These are phyloP conservation scores for Dusona sp. DNA, from an alignment of 2,888 invertebrate genomes.

Conservation along the genomic window DNA sequence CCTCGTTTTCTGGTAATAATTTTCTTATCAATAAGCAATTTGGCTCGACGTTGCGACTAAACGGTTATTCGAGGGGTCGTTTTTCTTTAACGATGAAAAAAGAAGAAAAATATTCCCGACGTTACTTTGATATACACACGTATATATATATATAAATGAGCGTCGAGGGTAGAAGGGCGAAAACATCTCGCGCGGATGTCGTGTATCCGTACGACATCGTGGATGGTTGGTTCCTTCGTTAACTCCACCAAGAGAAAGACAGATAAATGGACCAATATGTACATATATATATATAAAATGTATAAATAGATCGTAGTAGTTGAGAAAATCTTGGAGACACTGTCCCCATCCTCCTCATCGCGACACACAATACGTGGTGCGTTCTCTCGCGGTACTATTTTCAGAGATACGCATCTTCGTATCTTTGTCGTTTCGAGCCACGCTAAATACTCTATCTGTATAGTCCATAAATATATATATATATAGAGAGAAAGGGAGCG, in stretches of 20 bases:
- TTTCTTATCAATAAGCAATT: slow-evolving; percentile 56
- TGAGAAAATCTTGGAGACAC: slow-evolving; percentile 49
- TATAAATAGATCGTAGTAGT: slow-evolving; percentile 60
- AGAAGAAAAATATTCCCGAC: slow-evolving; percentile 35
- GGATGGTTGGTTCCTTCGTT: slow-evolving; percentile 57
- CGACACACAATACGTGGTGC: slow-evolving; percentile 74
- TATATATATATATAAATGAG: neutral
- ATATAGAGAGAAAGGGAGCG: slow-evolving; percentile 31
- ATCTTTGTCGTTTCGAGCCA: slow-evolving; percentile 63
- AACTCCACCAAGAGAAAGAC: slow-evolving; percentile 40
- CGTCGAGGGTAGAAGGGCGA: slow-evolving; percentile 21
- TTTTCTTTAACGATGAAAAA: slow-evolving; percentile 57
- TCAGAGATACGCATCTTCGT: slow-evolving; percentile 80
- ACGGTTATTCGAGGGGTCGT: slow-evolving; percentile 39
- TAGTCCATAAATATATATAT: too few relatives aligned
- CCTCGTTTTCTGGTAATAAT: slow-evolving; percentile 31
- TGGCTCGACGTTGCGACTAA: slow-evolving; percentile 40
- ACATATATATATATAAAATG: slow-evolving; percentile 25
- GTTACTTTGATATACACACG: slow-evolving; percentile 10
- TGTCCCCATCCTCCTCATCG: slow-evolving; percentile 50
- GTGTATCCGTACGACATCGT: slow-evolving; percentile 49
- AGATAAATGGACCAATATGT: slow-evolving; percentile 18
- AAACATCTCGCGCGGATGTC: slow-evolving; percentile 62
- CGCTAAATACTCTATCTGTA: slow-evolving; percentile 78
- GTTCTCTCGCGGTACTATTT: slow-evolving; percentile 80